Conservation (phyloP, 2,888 invertebrate genomes). For the Dinocampus coccinellae region DNA sequence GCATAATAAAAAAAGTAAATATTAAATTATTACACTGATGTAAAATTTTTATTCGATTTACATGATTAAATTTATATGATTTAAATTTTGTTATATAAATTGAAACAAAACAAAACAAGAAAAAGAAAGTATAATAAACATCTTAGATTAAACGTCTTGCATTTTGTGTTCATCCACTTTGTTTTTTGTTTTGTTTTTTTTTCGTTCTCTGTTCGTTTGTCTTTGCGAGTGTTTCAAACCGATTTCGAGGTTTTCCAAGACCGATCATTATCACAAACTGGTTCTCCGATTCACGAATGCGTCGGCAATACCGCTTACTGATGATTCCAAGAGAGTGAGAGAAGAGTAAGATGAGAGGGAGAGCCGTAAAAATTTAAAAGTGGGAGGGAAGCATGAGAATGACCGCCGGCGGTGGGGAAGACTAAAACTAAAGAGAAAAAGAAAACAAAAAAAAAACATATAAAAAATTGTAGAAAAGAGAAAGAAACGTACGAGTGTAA, state of each 20-base stretch:
- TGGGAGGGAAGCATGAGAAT: neutral
- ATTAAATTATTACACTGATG: no score
- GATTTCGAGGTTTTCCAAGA: conserved; percentile 50
- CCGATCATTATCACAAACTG: conserved; percentile 49
- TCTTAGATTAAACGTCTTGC: neutral
- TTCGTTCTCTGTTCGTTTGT: conserved; percentile 30
- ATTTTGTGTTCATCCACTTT: neutral
- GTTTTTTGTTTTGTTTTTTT: conserved; percentile 43
- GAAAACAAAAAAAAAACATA: conserved; percentile 34
- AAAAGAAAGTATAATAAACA: neutral
- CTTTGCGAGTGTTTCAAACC: conserved; percentile 41
- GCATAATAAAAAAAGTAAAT: no score
- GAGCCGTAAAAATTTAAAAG: conserved; percentile 3
- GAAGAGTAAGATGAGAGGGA: conserved; percentile 10
- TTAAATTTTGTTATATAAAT: no score
- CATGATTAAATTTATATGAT: no score
- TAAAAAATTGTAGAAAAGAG: conserved; percentile 20
- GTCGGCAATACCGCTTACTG: conserved; percentile 12
- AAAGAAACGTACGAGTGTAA: no score
- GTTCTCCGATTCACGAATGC: conserved; percentile 40
- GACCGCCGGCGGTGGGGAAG: neutral
- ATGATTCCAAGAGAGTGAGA: neutral
- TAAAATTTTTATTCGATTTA: no score
- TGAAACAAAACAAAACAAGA: no score
- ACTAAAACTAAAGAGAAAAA: conserved; percentile 20